Evolutionary conservation across 2,797 vertebrate species (phyloP), one percentile per base, ranked within the genome.

Genomic region (Sebastes taczanowskii): DNA sequence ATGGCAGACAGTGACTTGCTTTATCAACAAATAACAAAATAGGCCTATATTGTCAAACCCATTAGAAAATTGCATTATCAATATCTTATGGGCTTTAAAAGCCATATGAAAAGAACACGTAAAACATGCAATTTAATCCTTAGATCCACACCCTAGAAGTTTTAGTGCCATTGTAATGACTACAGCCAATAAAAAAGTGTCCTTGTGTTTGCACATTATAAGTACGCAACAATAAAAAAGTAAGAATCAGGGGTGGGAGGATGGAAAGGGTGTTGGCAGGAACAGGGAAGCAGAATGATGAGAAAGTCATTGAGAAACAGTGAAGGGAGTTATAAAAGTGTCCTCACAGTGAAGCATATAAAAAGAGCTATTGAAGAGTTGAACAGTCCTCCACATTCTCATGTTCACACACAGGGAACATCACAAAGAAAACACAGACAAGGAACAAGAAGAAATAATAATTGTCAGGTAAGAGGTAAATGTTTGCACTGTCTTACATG

Each of bases 111-210:
- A 69, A 70, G 3, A 20, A 77, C 52, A n/a, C 55, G 6, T 75
- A 80, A 78, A 74, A 78, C 38, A 38, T 75, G 18, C 8, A n/a
- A 35, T 86, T 69, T 58, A 59, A 63, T 74, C 46, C 18, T 49
- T 27, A 30, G 13, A 42, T 70, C 71, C 88, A 86, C 88, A 72
- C 73, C 83, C 89, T 85, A 42, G 61, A 75, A 0, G 11, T 71
- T 94, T 90, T 89, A 90, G 80, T 86, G 52, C 67, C 74, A 75
- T 11, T 56, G 38, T 71, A 79, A 91, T 75, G 69, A 70, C 63
- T 63, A 32, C 2, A 77, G 38, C 60, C 86, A 79, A 92, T 91
- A 88, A 92, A 90, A 71, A 72, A 23, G n/a, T 71, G 58, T 74
- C 38, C 38, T 71, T 72, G 52, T 81, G 80, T 78, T 79, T 80